Evolutionary conservation across 2,797 vertebrate genomes (phyloP), one percentile per base, ranked within the genome.

Genomic region (Cirrhinus molitorella): DNA sequence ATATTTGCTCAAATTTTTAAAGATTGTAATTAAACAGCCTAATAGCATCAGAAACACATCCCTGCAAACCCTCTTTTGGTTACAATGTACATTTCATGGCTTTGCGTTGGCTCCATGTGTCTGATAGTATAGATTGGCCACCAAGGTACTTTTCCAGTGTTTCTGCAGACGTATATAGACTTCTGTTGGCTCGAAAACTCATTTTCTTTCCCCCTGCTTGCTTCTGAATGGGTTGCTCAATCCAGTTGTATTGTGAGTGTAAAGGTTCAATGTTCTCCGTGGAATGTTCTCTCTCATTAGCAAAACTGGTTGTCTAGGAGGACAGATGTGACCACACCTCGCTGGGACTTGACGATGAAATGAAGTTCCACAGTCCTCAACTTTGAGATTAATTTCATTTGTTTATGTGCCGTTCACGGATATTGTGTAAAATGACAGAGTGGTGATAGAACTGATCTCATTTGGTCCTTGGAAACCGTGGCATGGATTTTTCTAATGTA

Each of bases 191-290:
- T 81, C 85, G 17, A 67, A 53, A 16, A 10, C 68, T 87, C 90
- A 90, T 85, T 89, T 88, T 91, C 91, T 94, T 91, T 92, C 89
- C 89, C 93, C 89, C 53, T 93, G 91, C 90, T 92, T 93, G 93
- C 93, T 93, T 92, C 91, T 94, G 93, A 95, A 94, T 91, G 79
- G 31, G 49, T 84, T 40, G 68, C 49, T 84, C 78, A 83, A 82
- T 80, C 73, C 74, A 51, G 19, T 34, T 61, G 53, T 51, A 81
- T 85, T 80, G 67, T 80, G 68, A 83, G 49, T 45, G 61, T 72
- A 66, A 84, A 76, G 49, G 81, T 74, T 84, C 34, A 34, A 1
- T 84, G 78, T 78, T 57, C 81, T 82, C 65, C 79, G 51, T 78
- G 79, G 73, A 81, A 81, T 77, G 73, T 77, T 85, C 19, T 81